phyloP scores from a whole-genome alignment of 2,113 vertebrate species.

The Phodopus roborovskii region DNA sequence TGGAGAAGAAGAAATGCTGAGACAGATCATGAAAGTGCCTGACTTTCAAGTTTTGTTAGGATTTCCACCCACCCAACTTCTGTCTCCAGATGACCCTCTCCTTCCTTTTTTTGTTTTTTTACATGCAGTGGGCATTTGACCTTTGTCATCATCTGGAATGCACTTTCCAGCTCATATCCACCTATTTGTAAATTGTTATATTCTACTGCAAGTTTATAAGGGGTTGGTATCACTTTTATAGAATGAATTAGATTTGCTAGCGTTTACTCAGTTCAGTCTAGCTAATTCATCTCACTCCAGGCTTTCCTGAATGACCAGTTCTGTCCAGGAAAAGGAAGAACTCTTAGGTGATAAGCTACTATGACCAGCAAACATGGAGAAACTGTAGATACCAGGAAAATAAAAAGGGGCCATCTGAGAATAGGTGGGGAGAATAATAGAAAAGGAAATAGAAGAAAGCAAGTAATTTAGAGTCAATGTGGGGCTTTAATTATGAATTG shows the following conservation, averaged over 20 bases:
- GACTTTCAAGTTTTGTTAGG: neutral
- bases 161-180: neutral
- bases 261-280: neutral
- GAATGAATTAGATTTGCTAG: neutral
- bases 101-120: neutral
- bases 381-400: too few relatives aligned
- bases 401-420: neutral
- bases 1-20: neutral
- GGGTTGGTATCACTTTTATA: neutral
- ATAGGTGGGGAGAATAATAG: too few relatives aligned
- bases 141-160: neutral
- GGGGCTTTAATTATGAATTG: neutral
- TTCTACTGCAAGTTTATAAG: neutral
- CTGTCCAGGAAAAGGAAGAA: neutral
- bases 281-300: neutral
- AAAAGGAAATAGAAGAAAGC: neutral
- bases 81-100: neutral
- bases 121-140: too few relatives aligned
- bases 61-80: neutral
- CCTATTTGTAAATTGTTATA: neutral
- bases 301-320: neutral
- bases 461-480: neutral
- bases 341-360: neutral
- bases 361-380: neutral
- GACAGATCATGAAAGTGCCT: rapidly evolving